phyloP scores from a whole-genome alignment of 2,797 vertebrate species.

The Balearica regulorum region DNA sequence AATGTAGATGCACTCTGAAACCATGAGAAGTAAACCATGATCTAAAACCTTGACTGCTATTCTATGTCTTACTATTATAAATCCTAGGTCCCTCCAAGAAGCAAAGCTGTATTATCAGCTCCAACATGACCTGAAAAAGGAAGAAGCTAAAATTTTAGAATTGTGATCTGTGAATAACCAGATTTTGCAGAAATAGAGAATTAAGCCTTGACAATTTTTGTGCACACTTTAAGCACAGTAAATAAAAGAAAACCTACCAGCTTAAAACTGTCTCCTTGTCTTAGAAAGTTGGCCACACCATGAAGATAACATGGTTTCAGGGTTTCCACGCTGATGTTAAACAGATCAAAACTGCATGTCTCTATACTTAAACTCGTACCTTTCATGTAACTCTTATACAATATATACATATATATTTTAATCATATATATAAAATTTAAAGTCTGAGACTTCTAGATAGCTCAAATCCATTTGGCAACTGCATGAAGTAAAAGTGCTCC shows the following conservation, averaged over 20 bases:
- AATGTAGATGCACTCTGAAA: not conserved
- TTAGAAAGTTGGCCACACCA: not conserved
- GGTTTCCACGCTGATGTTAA: not conserved
- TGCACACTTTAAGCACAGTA: not conserved
- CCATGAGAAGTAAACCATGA: not conserved
- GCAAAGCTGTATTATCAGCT: not conserved
- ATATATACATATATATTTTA: not conserved
- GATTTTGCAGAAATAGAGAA: not conserved
- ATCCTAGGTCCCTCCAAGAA: not conserved
- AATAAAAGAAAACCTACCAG: not conserved
- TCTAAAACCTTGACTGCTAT: not conserved
- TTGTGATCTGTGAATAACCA: not conserved
- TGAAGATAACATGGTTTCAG: not conserved
- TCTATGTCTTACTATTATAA: not conserved
- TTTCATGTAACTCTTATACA: not conserved
- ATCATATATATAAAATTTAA: not conserved
- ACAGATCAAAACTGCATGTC: not conserved
- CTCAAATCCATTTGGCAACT: not conserved
- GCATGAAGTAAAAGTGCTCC: not conserved
- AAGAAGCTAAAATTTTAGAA: not conserved
- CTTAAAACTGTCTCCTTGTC: not conserved
- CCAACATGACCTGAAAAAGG: not conserved
- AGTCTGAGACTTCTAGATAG: not conserved
- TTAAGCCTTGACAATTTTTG: not conserved
- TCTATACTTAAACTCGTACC: not conserved